Evolutionary conservation across 1,140 invertebrate genomes (phyloP).

Genomic region (Lethocerus indicus): DNA sequence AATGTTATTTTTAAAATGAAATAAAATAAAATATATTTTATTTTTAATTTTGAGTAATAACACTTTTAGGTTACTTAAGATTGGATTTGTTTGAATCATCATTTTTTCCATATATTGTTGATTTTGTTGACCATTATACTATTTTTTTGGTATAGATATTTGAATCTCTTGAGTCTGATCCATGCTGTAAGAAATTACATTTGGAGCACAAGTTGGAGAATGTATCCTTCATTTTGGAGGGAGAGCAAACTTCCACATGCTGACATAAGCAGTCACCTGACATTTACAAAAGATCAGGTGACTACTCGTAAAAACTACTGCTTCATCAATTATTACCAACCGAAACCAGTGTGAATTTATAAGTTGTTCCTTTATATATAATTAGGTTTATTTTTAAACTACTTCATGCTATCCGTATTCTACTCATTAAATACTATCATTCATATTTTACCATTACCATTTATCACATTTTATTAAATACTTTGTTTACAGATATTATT

Average conservation of each 20-base stretch:
- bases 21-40: background rate
- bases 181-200: constrained; percentile 69
- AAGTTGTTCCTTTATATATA: no score
- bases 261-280: constrained; percentile 33
- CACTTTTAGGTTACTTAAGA: background rate
- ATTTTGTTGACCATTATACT: constrained; percentile 7
- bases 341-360: no score
- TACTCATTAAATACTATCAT: no score
- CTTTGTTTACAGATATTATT: no score
- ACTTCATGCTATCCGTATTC: no score
- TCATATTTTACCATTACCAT: no score
- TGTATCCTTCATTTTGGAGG: constrained; percentile 75
- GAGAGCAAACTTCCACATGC: constrained; percentile 41
- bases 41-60: background rate
- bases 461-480: no score
- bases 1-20: background rate
- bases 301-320: constrained; percentile 7
- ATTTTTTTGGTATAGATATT: constrained; percentile 38
- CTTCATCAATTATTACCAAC: no score
- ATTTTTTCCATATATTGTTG: background rate
- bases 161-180: constrained; percentile 64
- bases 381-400: no score
- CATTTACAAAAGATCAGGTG: constrained; percentile 11
- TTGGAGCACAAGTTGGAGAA: constrained; percentile 76
- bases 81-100: background rate